Percentiles rank a stretch among this genome's conserved stretches.
Evolutionary conservation across 2,888 invertebrate genomes (phyloP).

Genomic region (Mythimna loreyi): DNA sequence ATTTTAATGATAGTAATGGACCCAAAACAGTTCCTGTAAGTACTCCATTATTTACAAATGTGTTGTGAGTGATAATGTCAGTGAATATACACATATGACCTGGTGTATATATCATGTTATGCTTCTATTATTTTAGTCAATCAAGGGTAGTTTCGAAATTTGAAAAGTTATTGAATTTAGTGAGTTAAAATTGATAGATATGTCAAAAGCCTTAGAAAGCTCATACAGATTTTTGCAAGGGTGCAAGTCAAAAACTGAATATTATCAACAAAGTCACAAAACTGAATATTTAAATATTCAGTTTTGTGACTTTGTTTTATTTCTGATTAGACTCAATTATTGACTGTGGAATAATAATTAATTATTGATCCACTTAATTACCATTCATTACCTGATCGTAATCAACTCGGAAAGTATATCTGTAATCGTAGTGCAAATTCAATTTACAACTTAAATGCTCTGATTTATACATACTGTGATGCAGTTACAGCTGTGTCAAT

Average conservation of each 20-base stretch:
- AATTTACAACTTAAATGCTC: slow-evolving; percentile 36
- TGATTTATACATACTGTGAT: slow-evolving; percentile 37
- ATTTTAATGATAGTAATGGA: neutral
- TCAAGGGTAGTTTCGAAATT: neutral
- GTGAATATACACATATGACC: neutral
- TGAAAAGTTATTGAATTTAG: too few species aligned
- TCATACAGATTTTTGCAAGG: neutral
- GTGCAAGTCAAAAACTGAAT: too few species aligned
- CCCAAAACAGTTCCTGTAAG: neutral
- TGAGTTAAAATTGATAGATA: neutral
- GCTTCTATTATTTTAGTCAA: neutral
- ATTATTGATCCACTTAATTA: neutral
- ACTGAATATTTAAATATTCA: neutral
- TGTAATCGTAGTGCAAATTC: slow-evolving; percentile 30
- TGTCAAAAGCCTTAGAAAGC: neutral
- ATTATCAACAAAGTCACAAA: too few species aligned
- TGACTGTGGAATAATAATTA: neutral
- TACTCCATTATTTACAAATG: slow-evolving; percentile 13
- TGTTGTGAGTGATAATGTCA: neutral
- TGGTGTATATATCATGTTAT: neutral
- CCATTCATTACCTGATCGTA: slow-evolving; percentile 11
- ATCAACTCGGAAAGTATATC: slow-evolving; percentile 23
- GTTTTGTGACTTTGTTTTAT: neutral
- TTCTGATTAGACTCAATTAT: neutral
- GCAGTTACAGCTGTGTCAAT: slow-evolving; percentile 38